These are phyloP conservation scores for Arnoldichthys spilopterus DNA, from an alignment of 2,797 vertebrate genomes.

Conservation along the genomic window DNA sequence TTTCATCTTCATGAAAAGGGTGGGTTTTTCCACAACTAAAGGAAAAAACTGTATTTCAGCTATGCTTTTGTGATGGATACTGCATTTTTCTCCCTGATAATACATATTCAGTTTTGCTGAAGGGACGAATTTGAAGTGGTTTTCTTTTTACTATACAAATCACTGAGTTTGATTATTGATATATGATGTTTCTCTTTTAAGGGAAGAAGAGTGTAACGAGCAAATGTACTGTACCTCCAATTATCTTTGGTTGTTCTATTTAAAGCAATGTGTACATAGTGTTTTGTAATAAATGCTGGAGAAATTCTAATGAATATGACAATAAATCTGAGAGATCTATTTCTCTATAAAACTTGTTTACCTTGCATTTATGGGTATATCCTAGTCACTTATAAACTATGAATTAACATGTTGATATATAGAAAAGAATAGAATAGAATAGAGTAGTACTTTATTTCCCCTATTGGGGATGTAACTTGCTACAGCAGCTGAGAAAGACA, in stretches of 20 bases:
- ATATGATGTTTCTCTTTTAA: conserved; percentile 35
- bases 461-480: too few species aligned
- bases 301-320: conserved; percentile 61
- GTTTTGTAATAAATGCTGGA: conserved; percentile 68
- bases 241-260: conserved; percentile 57
- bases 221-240: conserved; percentile 56
- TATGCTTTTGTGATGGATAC: conserved; percentile 5
- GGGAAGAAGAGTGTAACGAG: conserved; percentile 42
- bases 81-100: not conserved
- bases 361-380: not conserved
- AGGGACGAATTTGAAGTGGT: conserved; percentile 30
- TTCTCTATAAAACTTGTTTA: conserved; percentile 68
- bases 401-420: too few species aligned
- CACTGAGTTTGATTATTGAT: conserved; percentile 33
- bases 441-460: too few species aligned
- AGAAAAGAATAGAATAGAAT: too few species aligned
- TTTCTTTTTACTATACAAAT: conserved; percentile 47
- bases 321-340: conserved; percentile 76
- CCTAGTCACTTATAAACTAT: too few species aligned
- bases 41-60: conserved; percentile 20
- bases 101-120: conserved; percentile 4
- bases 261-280: conserved; percentile 70
- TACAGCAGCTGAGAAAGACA: too few species aligned
- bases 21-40: conserved; percentile 20
- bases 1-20: not conserved